Percentiles rank a stretch among this genome's conserved stretches.
These are phyloP conservation scores for Heterotilapia buettikoferi DNA, from an alignment of 2,113 vertebrate genomes.

Conservation along the genomic window DNA sequence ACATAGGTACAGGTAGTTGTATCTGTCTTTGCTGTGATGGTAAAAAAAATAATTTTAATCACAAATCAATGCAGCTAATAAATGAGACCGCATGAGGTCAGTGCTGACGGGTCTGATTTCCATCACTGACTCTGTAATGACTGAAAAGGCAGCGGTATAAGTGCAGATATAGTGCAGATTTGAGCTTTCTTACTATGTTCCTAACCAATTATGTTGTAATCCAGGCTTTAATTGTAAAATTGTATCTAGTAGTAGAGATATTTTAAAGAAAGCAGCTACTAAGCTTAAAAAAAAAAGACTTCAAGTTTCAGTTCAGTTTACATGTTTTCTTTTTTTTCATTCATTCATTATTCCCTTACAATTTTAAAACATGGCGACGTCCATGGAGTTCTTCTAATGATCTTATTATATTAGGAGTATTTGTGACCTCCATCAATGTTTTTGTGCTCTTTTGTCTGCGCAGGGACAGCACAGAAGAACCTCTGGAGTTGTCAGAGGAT, in stretches of 20 bases:
- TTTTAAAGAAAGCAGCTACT: neutral
- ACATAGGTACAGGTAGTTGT: neutral
- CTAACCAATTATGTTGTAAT: neutral
- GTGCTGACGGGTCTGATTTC: neutral
- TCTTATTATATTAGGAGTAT: neutral
- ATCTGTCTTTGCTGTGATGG: neutral
- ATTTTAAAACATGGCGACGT: neutral
- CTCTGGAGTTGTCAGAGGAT: slow-evolving; percentile 91
- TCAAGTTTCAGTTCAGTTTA: neutral
- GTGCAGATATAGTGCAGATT: neutral
- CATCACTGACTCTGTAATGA: neutral
- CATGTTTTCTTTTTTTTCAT: neutral
- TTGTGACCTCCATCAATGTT: neutral
- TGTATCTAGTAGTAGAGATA: neutral
- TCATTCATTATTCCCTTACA: neutral
- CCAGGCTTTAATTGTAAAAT: neutral
- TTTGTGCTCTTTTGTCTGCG: neutral
- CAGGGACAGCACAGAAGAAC: slow-evolving; percentile 90
- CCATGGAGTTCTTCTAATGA: neutral
- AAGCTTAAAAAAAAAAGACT: neutral
- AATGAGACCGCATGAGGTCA: neutral
- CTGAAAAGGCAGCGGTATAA: neutral
- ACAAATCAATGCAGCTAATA: neutral
- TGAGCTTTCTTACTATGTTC: neutral
- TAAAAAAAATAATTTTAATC: rapidly evolving